Evolutionary conservation across 2,888 invertebrate species (phyloP), one percentile per base, ranked within the genome.

Genomic region (Thereva nobilitata): DNA sequence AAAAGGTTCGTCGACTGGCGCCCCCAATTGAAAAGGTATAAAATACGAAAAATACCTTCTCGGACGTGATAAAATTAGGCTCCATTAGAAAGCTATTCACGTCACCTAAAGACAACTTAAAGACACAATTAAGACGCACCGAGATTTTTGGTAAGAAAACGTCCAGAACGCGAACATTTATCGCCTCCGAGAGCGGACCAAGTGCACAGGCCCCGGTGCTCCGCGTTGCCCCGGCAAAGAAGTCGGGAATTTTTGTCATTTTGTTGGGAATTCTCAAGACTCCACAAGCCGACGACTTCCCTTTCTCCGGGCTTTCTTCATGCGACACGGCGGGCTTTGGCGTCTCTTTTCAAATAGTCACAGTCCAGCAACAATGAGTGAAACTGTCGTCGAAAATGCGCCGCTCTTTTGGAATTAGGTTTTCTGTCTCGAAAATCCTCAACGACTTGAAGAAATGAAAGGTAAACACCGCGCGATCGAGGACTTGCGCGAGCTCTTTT

Each of bases 81-180:
- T 40, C 61, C 49, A 61, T 61, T 61, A 61, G 61, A 61, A 61
- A 61, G 40, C 61, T 40, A 61, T 61, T 61, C 61, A 61, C 61
- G 61, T 61, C 50, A 61, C 40, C 61, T 50, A 50, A 50, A 61
- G 61, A 61, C 50, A 61, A 50, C 50, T 61, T 61, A 61, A 61
- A 61, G 61, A 50, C 61, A 61, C 50, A 61, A 61, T 61, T 61
- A 61, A 61, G 61, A 50, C 61, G 61, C 61, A 50, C 40, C 12
- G 50, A 61, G 61, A 61, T 50, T 61, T 50, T n/a, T n/a, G 34
- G 49, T 40, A 12, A 41, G 41, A 61, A 50, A 61, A 50, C 49
- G 50, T 37, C 50, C 41, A 34, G 50, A 40, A 35, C 40, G 37
- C 47, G 23, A 23, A 12, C 50, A 50, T 38, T 61, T 49, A 41